These are phyloP conservation scores for Chloroclystis v-ata DNA, from an alignment of 2,888 invertebrate genomes.

Conservation along the genomic window DNA sequence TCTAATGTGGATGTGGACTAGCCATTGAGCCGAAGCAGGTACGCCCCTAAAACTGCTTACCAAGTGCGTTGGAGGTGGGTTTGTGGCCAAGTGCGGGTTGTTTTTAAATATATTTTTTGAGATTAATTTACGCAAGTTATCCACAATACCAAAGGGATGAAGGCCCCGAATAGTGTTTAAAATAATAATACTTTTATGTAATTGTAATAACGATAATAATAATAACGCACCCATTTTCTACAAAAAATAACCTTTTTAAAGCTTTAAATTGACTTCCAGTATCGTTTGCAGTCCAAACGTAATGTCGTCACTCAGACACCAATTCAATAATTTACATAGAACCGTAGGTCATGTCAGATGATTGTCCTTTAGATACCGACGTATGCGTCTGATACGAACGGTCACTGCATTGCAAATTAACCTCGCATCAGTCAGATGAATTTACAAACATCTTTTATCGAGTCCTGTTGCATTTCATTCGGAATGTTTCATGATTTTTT, in stretches of 20 bases:
- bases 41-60: not conserved
- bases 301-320: conserved; percentile 2
- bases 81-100: too few species aligned
- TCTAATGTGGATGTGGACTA: conserved; percentile 29
- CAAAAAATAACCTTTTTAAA: too few species aligned
- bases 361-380: conserved; percentile 10
- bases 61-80: too few species aligned
- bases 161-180: too few species aligned
- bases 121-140: too few species aligned
- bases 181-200: too few species aligned
- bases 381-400: conserved; percentile 8
- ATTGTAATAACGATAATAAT: too few species aligned
- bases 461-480: conserved; percentile 6
- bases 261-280: not conserved
- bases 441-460: conserved; percentile 1
- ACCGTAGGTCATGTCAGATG: conserved; percentile 16
- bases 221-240: too few species aligned
- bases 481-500: not conserved
- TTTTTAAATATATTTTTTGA: too few species aligned
- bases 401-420: conserved; percentile 24
- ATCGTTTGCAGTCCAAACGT: not conserved
- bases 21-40: not conserved
- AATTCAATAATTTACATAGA: conserved; percentile 8
- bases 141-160: too few species aligned
- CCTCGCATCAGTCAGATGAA: conserved; percentile 13